Conservation (phyloP, 2,797 vertebrate species). For the Iguana delicatissima region DNA sequence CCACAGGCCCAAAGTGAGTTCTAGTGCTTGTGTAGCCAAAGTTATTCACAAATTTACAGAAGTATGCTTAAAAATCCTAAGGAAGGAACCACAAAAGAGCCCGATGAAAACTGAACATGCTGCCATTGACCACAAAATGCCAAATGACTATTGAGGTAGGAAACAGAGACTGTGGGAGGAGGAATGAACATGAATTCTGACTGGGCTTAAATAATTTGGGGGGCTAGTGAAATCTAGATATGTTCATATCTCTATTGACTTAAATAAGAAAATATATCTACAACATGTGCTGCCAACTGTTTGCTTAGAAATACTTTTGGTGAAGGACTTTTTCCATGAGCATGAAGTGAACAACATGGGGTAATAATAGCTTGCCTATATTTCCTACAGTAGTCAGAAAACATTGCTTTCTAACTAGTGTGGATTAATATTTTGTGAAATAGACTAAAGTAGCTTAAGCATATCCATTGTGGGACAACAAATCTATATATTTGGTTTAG, state of each 20-base stretch:
- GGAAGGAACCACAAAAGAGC: not conserved
- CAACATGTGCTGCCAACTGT: not conserved
- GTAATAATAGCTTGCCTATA: not conserved
- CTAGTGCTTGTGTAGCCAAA: not conserved
- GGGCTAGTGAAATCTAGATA: not conserved
- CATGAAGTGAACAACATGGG: not conserved
- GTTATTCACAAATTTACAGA: not conserved
- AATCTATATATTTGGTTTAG: not conserved
- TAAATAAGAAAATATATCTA: not conserved
- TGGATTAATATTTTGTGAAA: slow-evolving; percentile 5
- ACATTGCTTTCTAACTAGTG: not conserved
- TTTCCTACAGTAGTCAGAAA: slow-evolving; percentile 7
- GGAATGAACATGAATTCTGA: not conserved
- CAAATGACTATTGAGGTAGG: not conserved
- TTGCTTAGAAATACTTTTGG: not conserved
- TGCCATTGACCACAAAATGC: not conserved
- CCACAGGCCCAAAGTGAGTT: not conserved
- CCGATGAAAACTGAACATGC: not conserved
- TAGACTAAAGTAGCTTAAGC: not conserved
- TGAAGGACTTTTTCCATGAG: not conserved
- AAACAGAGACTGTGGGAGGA: not conserved
- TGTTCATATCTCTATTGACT: too few relatives aligned
- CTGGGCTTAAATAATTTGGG: not conserved
- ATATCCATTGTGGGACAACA: not conserved
- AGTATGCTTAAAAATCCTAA: not conserved